Base-by-base conservation (phyloP, 2,888 invertebrate genomes). In the Erannis defoliaria region DNA sequence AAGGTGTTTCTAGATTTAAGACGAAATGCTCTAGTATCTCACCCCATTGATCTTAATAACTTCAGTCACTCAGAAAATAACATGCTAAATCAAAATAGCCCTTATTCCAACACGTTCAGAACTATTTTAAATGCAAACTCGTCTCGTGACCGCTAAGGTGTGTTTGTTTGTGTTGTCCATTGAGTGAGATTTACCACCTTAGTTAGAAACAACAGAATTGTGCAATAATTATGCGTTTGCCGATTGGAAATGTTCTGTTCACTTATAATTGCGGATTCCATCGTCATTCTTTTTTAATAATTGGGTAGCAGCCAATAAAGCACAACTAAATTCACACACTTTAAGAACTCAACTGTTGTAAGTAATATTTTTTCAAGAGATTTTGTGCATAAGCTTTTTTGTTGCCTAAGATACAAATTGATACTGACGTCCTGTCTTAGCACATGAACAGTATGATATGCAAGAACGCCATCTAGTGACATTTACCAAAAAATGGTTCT, bases 1-100 rank as follows among this genome's bases (percentile, higher is more conserved):
- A 76, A 78, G 73, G 74, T 64, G 67, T 75, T 67, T 68, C 71
- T 70, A 78, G 76, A 80, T 80, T 77, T 79, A 76, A 77, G 72
- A 73, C 73, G 67, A 72, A 80, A 76, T 66, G 55, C 46, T 66
- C 68, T 49, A 69, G 71, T 80, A 80, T 78, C 74, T 68, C 59
- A 71, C 64, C 60, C 72, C 62, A 72, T 72, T 67, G 75, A 79
- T 79, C 72, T 70, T 46, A 33, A 40, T 37, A 65, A 68, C 69
- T 61, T 55, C n/a, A 19, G 8, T 4, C 31, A 38, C 23, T 45
- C n/a, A 5, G 18, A 49, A 56, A 40, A 54, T 23, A 40, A 42
- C 10, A 29, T 43, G 3, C 18, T 48, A 48, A 55, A 51, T 48
- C n/a, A 60, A 57, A 57, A 48, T 43, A 46, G 23, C 5, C 42